phyloP scores from a whole-genome alignment of 2,113 vertebrate species.

The Panurus biarmicus region DNA sequence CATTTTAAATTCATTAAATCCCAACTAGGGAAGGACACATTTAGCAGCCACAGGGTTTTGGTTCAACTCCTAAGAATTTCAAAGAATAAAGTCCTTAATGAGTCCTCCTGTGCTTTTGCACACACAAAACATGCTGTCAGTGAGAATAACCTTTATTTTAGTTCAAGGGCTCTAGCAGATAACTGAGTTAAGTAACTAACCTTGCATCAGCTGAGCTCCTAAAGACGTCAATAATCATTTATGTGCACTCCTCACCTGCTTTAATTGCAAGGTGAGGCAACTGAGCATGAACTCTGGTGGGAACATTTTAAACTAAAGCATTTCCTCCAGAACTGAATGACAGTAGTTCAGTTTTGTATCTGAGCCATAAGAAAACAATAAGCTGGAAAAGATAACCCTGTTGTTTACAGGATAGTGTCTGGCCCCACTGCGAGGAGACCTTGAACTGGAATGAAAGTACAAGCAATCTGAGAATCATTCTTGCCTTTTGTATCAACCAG shows the following conservation, averaged over 20 bases:
- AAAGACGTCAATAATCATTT: not conserved
- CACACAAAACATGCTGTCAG: not conserved
- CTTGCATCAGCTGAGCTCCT: not conserved
- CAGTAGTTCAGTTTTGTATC: not conserved
- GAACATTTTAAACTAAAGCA: not conserved
- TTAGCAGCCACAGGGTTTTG: not conserved
- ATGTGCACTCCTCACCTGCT: not conserved
- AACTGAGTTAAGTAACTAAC: conserved; percentile 5
- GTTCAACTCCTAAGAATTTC: not conserved
- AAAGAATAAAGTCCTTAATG: not conserved
- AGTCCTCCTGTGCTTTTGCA: not conserved
- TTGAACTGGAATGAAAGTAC: conserved; percentile 3
- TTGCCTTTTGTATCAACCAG: not conserved
- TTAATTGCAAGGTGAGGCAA: conserved; percentile 5
- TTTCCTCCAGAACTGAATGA: not conserved
- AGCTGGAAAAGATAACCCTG: not conserved
- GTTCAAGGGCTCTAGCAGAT: not conserved
- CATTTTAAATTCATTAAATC: conserved; percentile 17
- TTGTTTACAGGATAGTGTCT: not conserved
- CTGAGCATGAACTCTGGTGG: not conserved
- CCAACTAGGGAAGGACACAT: not conserved
- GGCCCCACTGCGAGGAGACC: not conserved
- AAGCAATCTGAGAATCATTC: not conserved
- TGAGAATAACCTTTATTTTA: conserved; percentile 24
- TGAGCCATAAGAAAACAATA: not conserved